Evolutionary conservation across 2,888 invertebrate species (phyloP), one percentile per base, ranked within the genome.

Genomic region (Drosophila siamana): DNA sequence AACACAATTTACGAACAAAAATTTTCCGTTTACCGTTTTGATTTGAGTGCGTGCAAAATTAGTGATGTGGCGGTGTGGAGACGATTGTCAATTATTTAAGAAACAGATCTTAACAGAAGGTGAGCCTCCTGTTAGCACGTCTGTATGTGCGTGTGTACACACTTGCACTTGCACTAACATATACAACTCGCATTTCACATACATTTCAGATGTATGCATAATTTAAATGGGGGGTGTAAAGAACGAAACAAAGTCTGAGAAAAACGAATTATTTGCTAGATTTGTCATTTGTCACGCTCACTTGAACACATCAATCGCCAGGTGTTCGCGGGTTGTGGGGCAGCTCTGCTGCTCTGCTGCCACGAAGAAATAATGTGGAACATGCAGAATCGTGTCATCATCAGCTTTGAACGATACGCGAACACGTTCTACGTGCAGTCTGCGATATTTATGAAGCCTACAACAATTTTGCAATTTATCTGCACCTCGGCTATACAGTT

Each of bases 221-320:
- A 80, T 88, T 83, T 72, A 73, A 62, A 77, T 72, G 36, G 33
- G 46, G 40, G 51, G 43, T 19, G 50, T 30, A 26, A 36, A 46
- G 52, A 26, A 36, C 41, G 52, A 9, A 52, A 51, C 28, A 69
- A 67, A 65, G 72, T 74, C 72, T 63, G 54, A 54, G 43, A 70
- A 79, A 81, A 62, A 61, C 73, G 57, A 75, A 75, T 75, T 83
- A 88, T 74, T 77, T 74, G 77, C 65, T 68, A 80, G 76, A 78
- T 89, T 89, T 87, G 89, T 76, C 85, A 86, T 88, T 84, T 78
- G 75, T 80, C 87, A 88, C 81, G 89, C 85, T 85, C 81, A 85
- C 89, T 88, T 85, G 81, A 74, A 86, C 85, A 86, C 89, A 88
- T 85, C 84, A 85, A 85, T 89, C 84, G 89, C 13, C 73, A 78